phyloP scores from a whole-genome alignment of 2,888 invertebrate genomes.

The Thecocarcelia acutangulata region DNA sequence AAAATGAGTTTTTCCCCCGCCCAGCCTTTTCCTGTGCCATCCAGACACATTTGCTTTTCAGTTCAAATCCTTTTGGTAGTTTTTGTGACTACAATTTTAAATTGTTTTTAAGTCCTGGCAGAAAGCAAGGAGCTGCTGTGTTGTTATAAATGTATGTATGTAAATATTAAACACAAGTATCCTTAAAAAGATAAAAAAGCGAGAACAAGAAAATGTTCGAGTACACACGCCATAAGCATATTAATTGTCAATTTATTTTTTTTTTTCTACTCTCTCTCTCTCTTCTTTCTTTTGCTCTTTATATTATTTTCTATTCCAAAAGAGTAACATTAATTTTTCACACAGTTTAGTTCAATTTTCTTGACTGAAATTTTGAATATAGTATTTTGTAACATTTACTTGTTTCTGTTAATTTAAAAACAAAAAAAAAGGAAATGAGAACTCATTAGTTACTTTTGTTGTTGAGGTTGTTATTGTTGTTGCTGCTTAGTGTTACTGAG shows the following conservation, averaged over 20 bases:
- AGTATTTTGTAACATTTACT: conserved; percentile 30
- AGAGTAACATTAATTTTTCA: conserved; percentile 41
- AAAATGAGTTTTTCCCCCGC: conserved; percentile 7
- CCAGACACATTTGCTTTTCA: neutral
- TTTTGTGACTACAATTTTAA: conserved; percentile 37
- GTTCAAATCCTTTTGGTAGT: conserved; percentile 33
- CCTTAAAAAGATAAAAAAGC: neutral
- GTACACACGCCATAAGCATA: conserved; percentile 67
- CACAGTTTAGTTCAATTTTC: conserved; percentile 42
- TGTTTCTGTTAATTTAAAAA: neutral
- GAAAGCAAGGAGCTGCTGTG: neutral
- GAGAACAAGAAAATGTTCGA: conserved; percentile 24
- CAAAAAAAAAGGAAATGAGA: neutral
- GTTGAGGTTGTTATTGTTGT: neutral
- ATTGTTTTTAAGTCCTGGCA: conserved; percentile 37
- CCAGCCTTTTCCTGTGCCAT: neutral
- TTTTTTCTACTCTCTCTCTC: conserved; percentile 28
- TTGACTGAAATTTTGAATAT: conserved; percentile 30
- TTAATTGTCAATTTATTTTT: conserved; percentile 66
- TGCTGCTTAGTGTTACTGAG: conserved; percentile 29
- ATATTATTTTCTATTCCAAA: conserved; percentile 15
- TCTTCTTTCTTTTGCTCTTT: too few species aligned
- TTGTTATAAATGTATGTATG: neutral
- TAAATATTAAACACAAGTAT: neutral
- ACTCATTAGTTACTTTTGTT: conserved; percentile 44